These are phyloP conservation scores for Takifugu ocellatus DNA, from an alignment of 2,797 vertebrate genomes.

Conservation along the genomic window DNA sequence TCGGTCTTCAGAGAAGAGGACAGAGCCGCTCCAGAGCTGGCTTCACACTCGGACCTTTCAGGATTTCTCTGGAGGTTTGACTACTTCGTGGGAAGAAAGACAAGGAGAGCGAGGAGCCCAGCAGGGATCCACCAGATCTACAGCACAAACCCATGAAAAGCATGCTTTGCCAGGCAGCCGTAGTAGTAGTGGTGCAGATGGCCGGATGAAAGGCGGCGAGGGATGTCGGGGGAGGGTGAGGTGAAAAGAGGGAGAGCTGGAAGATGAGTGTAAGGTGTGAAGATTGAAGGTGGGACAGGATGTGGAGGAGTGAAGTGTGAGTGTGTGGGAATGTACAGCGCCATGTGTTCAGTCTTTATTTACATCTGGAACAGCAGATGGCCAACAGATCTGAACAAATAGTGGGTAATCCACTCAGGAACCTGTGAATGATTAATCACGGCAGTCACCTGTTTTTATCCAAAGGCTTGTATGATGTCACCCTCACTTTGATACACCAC, in stretches of 20 bases:
- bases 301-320: slow-evolving; percentile 7
- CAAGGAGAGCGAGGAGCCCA: no score
- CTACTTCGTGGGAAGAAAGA: no score
- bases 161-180: no score
- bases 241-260: not conserved
- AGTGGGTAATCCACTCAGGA: slow-evolving; percentile 20
- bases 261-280: not conserved
- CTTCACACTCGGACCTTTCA: no score
- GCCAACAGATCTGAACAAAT: not conserved
- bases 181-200: slow-evolving; percentile 6
- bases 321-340: slow-evolving; percentile 5
- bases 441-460: slow-evolving; percentile 30
- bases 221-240: slow-evolving; percentile 1
- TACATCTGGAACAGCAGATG: slow-evolving; percentile 41
- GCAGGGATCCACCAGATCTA: slow-evolving; percentile 1
- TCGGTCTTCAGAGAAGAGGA: no score
- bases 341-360: slow-evolving; percentile 13
- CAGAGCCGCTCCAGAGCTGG: no score
- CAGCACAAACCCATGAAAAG: not conserved
- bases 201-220: slow-evolving; percentile 22
- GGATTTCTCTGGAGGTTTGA: no score
- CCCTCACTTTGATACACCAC: slow-evolving; percentile 4
- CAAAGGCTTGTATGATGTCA: slow-evolving; percentile 1
- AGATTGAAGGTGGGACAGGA: slow-evolving; percentile 22
- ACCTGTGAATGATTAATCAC: slow-evolving; percentile 25